Base-by-base conservation (phyloP, 2,888 invertebrate species). In the Yponomeuta plumbellus region DNA sequence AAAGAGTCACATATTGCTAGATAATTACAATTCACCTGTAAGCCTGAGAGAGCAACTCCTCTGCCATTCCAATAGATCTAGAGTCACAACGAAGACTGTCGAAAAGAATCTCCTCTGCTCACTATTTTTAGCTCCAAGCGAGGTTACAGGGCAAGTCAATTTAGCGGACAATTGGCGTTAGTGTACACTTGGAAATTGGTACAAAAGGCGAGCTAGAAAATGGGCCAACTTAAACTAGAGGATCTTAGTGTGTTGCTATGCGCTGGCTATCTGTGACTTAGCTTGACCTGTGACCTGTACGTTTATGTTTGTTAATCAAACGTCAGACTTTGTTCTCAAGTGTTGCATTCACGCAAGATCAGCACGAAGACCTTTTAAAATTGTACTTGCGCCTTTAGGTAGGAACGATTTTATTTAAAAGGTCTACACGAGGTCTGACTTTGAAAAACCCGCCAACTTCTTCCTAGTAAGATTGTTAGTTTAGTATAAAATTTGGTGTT, bases 51-150 rank as follows among this genome's bases (percentile, higher is more conserved):
- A 8, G 8, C 8, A 34, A 8, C 1, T 17, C 44, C 44, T 52
- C 44, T 52, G 3, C 17, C 13, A 52, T 52, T 52, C 44, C 44
- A 17, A 52, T 13, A 5, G 17, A 52, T 13, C 44, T 17, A 52
- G 44, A 52, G 17, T 13, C 17, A 17, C 44, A 52, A 79, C 86
- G 81, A 90, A 88, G 85, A 88, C 88, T 89, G 88, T 81, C 81
- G 77, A 66, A 74, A 58, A 10, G 34, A 34, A n/a, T 62, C 11
- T 62, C 39, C 80, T 80, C 81, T 80, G 80, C 81, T 84, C 85
- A 84, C 84, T 85, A 83, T 85, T 83, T 83, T 82, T 81, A 71
- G 44, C 17, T 52, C 17, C 69, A 71, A 73, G 75, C 75, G 76
- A 59, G 76, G 75, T 75, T 78, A 72, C 76, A 76, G 76, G 79